phyloP scores from a whole-genome alignment of 1,140 invertebrate genomes.

The Centruroides vittatus region DNA sequence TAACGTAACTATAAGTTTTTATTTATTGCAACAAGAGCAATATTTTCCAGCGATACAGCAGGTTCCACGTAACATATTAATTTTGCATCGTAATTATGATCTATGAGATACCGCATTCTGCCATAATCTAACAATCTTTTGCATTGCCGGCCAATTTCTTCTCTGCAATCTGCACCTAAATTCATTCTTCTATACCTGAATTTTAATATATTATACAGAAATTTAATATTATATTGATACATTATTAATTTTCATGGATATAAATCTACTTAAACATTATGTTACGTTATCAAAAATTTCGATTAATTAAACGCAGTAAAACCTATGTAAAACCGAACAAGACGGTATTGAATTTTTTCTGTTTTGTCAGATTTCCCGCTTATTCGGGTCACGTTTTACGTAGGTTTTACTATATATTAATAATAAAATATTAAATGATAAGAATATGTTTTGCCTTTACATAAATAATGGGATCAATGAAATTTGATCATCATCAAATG shows the following conservation, averaged over 20 bases:
- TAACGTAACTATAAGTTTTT: neutral
- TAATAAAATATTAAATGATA: too few relatives aligned
- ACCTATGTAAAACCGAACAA: neutral
- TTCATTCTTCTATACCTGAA: conserved; percentile 21
- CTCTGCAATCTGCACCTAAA: conserved; percentile 37
- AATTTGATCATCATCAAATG: too few relatives aligned
- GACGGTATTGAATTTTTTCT: too few relatives aligned
- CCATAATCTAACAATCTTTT: conserved; percentile 63
- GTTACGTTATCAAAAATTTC: too few relatives aligned
- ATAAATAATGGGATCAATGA: too few relatives aligned
- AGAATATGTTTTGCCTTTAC: too few relatives aligned
- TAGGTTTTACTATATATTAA: neutral
- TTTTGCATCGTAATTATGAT: conserved; percentile 39
- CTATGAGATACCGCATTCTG: conserved; percentile 44
- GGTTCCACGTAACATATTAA: conserved; percentile 48
- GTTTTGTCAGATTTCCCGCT: too few relatives aligned
- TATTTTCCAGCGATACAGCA: conserved; percentile 56
- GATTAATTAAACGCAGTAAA: neutral
- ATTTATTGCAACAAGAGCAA: conserved; percentile 42
- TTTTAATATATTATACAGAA: too few relatives aligned
- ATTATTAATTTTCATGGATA: too few relatives aligned
- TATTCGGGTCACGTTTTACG: too few relatives aligned
- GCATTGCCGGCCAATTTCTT: conserved; percentile 48
- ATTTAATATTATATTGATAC: too few relatives aligned
- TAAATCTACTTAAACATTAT: too few relatives aligned